Evolutionary conservation across 2,113 vertebrate genomes (phyloP).

Genomic region (Cheirogaleus medius): DNA sequence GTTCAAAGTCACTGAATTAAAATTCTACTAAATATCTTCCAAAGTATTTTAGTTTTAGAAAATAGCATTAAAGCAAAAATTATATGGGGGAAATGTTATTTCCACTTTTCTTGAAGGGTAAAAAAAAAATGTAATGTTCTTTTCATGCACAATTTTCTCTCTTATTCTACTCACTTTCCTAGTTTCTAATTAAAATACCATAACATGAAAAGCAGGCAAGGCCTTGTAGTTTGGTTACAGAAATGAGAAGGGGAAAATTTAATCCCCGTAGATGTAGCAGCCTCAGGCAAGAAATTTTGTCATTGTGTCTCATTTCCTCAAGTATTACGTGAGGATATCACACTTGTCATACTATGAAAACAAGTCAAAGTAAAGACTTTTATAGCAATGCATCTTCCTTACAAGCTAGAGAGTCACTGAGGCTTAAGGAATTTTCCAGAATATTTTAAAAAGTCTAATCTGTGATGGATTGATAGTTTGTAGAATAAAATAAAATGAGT

Average conservation of each 20-base stretch:
- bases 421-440: neutral
- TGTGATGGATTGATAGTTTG: neutral
- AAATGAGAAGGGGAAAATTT: neutral
- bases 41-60: constrained; percentile 24
- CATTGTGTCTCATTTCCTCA: neutral
- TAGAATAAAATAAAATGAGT: constrained; percentile 30
- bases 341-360: neutral
- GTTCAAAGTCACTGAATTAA: neutral
- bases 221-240: neutral
- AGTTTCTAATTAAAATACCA: constrained; percentile 53
- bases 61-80: neutral
- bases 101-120: neutral
- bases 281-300: neutral
- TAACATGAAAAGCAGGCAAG: neutral
- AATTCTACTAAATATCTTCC: constrained; percentile 20
- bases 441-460: neutral
- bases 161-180: neutral
- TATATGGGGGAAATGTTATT: neutral
- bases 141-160: neutral
- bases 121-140: constrained; percentile 15
- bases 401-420: neutral
- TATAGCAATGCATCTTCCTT: neutral
- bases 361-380: neutral
- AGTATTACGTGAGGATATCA: neutral
- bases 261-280: neutral